Evolutionary conservation across 1,140 invertebrate species (phyloP), one percentile per base, ranked within the genome.

Genomic region (Cherax destructor): DNA sequence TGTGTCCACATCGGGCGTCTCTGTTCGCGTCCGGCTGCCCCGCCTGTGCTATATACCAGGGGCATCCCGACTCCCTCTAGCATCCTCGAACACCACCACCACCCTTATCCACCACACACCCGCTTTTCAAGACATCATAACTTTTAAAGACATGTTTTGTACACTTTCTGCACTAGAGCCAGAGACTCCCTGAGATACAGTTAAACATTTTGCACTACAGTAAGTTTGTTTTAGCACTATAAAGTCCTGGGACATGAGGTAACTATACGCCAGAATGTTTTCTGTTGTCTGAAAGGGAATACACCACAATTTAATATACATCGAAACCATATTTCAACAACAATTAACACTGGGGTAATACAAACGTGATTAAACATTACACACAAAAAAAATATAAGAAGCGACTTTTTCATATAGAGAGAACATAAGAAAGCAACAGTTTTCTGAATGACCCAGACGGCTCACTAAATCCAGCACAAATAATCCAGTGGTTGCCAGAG

Each of bases 1-100:
- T 92, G 91, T n/a, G 91, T 92, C 91, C 91, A 92, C 91, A 92
- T 92, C 18, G 91, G 91, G 30, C 91, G 91, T 76, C 91, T 83
- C 72, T 92, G 91, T 50, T 92, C 91, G 11, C 91, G 86, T 6
- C 80, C 86, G n/a, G 80, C 86, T 69, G 84, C 88, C 59, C 84
- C 90, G 6, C 90, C 78, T 16, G 85, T 74, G 24, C 88, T 91
- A 59, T 91, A 91, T 49, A 87, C 78, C n/a, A 86, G 77, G 30
- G 85, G 90, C 90, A 91, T 91, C 78, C 90, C 90, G 78, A 91
- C 84, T 24, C 90, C 90, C 65, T 91, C 90, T 61, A 91, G 84
- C 90, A 91, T 91, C 78, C 85, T 91, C 65, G 41, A 52, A 11
- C 72, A 83, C 30, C 77, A 83, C 49, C 61, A 65, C 83, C 59